Evolutionary conservation across 2,888 invertebrate species (phyloP).

Genomic region (Spialia ferax): DNA sequence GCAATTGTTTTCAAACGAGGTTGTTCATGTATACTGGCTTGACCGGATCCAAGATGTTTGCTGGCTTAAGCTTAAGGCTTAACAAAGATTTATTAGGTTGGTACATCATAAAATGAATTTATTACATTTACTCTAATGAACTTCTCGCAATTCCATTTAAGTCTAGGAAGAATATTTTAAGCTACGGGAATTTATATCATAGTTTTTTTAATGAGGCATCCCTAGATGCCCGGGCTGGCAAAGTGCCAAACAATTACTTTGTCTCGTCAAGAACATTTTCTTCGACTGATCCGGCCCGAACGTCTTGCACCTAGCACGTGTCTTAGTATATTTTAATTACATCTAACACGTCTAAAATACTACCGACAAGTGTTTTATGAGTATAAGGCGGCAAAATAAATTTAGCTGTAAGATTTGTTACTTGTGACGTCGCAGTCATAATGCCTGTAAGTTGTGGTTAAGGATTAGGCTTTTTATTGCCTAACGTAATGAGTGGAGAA

Average conservation of each 20-base stretch:
- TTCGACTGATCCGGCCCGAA: constrained; percentile 69
- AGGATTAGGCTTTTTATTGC: too few relatives aligned
- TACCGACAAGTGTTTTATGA: not conserved
- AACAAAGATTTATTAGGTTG: too few relatives aligned
- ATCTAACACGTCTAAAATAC: constrained; percentile 4
- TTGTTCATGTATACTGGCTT: too few relatives aligned
- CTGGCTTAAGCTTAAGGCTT: too few relatives aligned
- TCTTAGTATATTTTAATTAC: constrained; percentile 32
- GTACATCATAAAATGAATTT: not conserved
- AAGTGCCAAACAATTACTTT: constrained; percentile 80
- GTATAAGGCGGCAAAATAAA: not conserved
- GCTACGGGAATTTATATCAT: not conserved
- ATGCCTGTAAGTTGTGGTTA: too few relatives aligned
- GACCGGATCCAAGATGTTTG: too few relatives aligned
- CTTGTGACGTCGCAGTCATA: too few relatives aligned
- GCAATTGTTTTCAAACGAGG: too few relatives aligned
- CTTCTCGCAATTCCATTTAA: not conserved
- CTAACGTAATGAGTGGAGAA: too few relatives aligned
- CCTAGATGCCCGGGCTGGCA: constrained; percentile 56
- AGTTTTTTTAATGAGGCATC: constrained; percentile 3
- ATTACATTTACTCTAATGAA: not conserved
- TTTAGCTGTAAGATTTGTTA: too few relatives aligned
- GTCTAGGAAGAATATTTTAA: not conserved
- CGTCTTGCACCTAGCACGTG: constrained; percentile 52
- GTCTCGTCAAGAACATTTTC: constrained; percentile 74